Conservation (phyloP, 64 coral and sea anemone genomes). For the Actinia tenebrosa region DNA sequence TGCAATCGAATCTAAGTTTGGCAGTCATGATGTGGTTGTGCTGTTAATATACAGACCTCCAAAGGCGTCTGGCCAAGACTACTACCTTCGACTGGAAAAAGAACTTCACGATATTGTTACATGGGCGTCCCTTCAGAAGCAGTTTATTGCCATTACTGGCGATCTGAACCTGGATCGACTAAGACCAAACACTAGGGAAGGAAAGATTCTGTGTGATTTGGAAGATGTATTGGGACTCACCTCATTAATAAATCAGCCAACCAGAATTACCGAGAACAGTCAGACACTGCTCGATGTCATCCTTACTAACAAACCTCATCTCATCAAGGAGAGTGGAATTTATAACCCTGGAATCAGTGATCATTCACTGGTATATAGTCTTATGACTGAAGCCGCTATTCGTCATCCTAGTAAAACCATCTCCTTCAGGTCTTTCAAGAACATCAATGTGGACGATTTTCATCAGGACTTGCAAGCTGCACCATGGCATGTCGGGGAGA, state of each 20-base stretch:
- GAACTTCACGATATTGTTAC: background rate
- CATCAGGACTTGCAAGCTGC: background rate
- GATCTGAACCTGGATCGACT: background rate
- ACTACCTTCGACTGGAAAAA: background rate
- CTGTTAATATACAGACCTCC: background rate
- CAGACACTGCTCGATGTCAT: background rate
- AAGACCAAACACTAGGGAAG: conserved; percentile 1
- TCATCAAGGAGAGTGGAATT: background rate
- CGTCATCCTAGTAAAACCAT: conserved; percentile 18
- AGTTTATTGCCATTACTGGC: background rate
- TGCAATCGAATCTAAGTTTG: background rate
- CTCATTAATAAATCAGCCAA: background rate
- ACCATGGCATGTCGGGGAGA: no score
- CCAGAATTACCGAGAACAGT: background rate
- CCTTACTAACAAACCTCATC: background rate
- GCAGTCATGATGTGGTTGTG: background rate
- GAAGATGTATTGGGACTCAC: conserved; percentile 1
- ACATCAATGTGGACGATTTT: conserved; percentile 11
- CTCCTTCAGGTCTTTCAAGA: background rate
- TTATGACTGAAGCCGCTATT: background rate
- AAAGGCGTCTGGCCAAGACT: background rate
- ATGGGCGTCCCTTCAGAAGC: background rate
- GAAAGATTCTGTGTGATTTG: background rate
- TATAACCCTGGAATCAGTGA: conserved; percentile 19
- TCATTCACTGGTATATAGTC: background rate